Percentiles rank a stretch among this genome's conserved stretches.
Evolutionary conservation across 2,113 vertebrate genomes (phyloP).

Genomic region (Marcusenius ussheri): DNA sequence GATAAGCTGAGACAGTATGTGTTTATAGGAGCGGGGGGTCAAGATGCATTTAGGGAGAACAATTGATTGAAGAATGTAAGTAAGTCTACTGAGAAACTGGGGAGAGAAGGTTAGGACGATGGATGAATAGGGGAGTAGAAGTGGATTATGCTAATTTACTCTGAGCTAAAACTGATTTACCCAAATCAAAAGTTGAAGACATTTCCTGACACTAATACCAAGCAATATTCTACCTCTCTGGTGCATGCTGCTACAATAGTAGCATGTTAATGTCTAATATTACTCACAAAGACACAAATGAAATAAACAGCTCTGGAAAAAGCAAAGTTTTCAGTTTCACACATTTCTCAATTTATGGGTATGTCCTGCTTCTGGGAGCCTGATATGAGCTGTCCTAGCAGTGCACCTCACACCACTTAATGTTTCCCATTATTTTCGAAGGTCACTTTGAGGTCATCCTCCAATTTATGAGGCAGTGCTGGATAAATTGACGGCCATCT

Average conservation of each 20-base stretch:
- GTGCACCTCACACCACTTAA: background rate
- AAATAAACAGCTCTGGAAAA: background rate
- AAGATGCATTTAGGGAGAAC: background rate
- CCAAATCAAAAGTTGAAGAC: background rate
- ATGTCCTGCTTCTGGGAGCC: background rate
- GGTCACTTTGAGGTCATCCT: background rate
- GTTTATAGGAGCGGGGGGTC: background rate
- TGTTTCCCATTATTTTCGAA: background rate
- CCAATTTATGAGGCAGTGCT: background rate
- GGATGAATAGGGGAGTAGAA: background rate
- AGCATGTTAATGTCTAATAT: background rate
- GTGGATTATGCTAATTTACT: background rate
- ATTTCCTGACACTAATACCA: background rate
- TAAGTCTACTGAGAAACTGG: background rate
- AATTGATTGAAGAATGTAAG: background rate
- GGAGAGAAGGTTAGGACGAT: background rate
- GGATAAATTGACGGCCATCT: background rate
- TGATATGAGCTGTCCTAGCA: background rate
- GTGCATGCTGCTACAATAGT: background rate
- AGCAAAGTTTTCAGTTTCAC: no score
- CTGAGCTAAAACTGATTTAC: background rate
- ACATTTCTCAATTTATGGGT: background rate
- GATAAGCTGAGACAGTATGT: conserved; percentile 31
- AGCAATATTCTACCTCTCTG: background rate
- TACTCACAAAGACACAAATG: background rate